Conservation (phyloP, 2,888 invertebrate genomes). For the Zeuzera pyrina region DNA sequence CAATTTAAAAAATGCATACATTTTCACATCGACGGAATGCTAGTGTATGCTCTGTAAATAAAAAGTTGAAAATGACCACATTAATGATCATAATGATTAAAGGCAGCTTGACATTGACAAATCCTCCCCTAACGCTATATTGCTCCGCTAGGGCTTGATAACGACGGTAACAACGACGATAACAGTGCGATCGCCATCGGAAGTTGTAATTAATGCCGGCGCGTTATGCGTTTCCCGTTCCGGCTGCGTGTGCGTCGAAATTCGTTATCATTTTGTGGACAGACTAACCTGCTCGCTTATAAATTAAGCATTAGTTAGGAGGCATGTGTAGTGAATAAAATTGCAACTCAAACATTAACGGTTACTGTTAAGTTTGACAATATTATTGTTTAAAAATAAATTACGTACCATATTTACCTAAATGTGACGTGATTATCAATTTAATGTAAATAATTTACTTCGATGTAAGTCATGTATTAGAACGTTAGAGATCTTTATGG, state of each 20-base stretch:
- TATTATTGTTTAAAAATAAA: no score
- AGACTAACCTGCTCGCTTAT: slow-evolving; percentile 28
- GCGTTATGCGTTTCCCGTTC: slow-evolving; percentile 44
- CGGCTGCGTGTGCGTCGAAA: slow-evolving; percentile 29
- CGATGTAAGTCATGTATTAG: no score
- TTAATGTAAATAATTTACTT: no score
- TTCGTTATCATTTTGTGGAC: slow-evolving; percentile 28
- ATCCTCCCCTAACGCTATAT: slow-evolving; percentile 11
- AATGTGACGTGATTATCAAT: no score
- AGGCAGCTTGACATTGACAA: slow-evolving; percentile 28
- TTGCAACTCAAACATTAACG: neutral
- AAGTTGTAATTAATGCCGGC: slow-evolving; percentile 49
- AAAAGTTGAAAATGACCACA: neutral
- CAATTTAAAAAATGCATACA: no score
- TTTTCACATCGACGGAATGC: no score
- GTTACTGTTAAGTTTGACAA: neutral
- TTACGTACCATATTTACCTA: no score
- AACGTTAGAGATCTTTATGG: no score
- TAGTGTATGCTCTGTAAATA: neutral
- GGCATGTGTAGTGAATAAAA: slow-evolving; percentile 5
- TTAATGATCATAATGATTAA: no score
- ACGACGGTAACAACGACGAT: no score
- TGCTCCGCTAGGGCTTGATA: slow-evolving; percentile 13
- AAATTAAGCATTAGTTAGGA: slow-evolving; percentile 26
- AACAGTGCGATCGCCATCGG: slow-evolving; percentile 34